These are phyloP conservation scores for Labeo catla DNA, from an alignment of 2,113 vertebrate species.

Conservation along the genomic window DNA sequence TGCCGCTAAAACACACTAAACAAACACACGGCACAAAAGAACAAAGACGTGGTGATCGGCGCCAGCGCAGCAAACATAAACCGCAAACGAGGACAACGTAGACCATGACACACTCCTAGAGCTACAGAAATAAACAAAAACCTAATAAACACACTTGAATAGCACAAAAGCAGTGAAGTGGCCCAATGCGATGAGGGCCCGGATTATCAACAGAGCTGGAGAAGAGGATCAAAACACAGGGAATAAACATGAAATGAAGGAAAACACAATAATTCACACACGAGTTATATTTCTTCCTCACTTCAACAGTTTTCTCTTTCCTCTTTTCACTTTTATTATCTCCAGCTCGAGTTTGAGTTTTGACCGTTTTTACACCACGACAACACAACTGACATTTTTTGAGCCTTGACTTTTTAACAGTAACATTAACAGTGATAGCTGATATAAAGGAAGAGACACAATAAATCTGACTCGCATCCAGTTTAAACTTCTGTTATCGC, in stretches of 20 bases:
- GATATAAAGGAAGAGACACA: background rate
- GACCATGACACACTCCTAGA: background rate
- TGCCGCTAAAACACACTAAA: conserved; percentile 18
- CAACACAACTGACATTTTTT: background rate
- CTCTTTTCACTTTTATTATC: background rate
- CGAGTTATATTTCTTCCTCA: background rate
- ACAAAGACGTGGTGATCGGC: conserved; percentile 41
- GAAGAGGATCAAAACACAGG: conserved; percentile 15
- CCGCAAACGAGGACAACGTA: background rate
- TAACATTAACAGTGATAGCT: background rate
- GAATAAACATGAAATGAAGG: conserved; percentile 1
- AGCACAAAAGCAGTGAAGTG: conserved; percentile 18
- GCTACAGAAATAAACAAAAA: background rate
- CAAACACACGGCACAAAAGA: conserved; percentile 41
- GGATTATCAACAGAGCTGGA: conserved; percentile 34
- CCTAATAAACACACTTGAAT: conserved; percentile 2
- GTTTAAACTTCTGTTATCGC: background rate
- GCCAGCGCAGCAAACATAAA: conserved; percentile 37
- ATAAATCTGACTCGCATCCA: background rate
- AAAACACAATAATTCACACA: conserved; percentile 31
- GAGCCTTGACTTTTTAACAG: background rate
- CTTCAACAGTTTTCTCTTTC: background rate
- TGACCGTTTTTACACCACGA: background rate
- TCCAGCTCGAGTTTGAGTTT: background rate
- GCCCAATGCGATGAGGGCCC: background rate